A percentile compares a stretch with the other conserved stretches of the same genome.
Evolutionary conservation across 1,140 invertebrate genomes (phyloP).

Genomic region (Dufourea novaeangliae): DNA sequence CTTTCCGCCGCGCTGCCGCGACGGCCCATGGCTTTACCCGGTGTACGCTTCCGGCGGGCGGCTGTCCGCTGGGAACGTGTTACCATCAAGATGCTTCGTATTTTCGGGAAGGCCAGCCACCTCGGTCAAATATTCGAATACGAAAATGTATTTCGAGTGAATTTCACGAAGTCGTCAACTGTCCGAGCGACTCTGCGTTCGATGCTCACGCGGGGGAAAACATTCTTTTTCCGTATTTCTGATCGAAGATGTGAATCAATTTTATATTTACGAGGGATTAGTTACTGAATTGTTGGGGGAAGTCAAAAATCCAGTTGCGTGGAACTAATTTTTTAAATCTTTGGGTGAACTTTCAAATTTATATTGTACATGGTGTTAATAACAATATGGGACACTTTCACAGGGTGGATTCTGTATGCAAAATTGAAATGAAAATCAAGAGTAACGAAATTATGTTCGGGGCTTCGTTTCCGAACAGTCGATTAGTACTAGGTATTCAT

Average conservation of each 20-base stretch:
- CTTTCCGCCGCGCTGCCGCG: conserved; percentile 55
- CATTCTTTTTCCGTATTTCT: not conserved
- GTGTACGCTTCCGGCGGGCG: conserved; percentile 5
- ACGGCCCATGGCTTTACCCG: conserved; percentile 19
- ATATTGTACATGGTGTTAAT: too few species aligned
- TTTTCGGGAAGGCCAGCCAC: conserved; percentile 15
- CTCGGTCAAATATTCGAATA: conserved; percentile 38
- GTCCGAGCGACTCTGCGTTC: not conserved
- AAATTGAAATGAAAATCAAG: too few species aligned
- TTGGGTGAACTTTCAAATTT: too few species aligned
- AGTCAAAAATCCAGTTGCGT: too few species aligned
- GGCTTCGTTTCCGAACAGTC: too few species aligned
- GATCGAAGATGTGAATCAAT: not conserved
- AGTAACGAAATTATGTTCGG: too few species aligned
- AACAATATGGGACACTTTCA: too few species aligned
- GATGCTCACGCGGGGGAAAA: not conserved
- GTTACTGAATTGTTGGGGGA: too few species aligned
- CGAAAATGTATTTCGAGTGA: conserved; percentile 21
- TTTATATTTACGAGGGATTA: not conserved
- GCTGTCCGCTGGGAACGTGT: conserved; percentile 34
- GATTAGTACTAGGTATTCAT: too few species aligned
- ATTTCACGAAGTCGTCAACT: conserved; percentile 31
- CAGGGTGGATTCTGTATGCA: too few species aligned
- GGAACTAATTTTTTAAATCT: too few species aligned
- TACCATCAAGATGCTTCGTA: conserved; percentile 32